Evolutionary conservation across 2,888 invertebrate species (phyloP).

Genomic region (Caenorhabditis sp.): DNA sequence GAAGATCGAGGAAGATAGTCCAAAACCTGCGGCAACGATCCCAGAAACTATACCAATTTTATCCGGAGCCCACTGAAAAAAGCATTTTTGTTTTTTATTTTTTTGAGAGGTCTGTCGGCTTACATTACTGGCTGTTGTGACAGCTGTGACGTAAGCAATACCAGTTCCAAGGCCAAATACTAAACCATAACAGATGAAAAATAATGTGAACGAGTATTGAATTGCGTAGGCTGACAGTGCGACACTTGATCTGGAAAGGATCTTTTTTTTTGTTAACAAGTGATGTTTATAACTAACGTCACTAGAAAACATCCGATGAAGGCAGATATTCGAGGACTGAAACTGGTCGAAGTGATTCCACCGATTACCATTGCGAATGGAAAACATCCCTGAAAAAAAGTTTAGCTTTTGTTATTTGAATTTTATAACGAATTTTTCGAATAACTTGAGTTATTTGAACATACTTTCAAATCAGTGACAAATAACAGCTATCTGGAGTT

Average conservation of each 20-base stretch:
- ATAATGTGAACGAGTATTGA: conserved; percentile 57
- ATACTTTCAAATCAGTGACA: too few species aligned
- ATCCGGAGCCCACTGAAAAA: conserved; percentile 68
- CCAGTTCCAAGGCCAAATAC: conserved; percentile 69
- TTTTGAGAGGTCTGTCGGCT: conserved; percentile 7
- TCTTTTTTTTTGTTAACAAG: not conserved
- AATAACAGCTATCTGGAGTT: too few species aligned
- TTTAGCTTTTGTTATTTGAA: too few species aligned
- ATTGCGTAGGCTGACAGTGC: conserved; percentile 64
- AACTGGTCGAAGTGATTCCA: conserved; percentile 52
- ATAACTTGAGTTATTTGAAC: too few species aligned
- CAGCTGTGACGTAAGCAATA: conserved; percentile 70
- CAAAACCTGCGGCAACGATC: conserved; percentile 70
- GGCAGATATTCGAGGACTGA: conserved; percentile 63
- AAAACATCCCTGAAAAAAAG: conserved; percentile 63
- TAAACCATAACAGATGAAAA: conserved; percentile 67
- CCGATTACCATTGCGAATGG: conserved; percentile 71
- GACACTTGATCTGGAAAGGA: conserved; percentile 57
- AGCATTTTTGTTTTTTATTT: not conserved
- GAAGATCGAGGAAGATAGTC: conserved; percentile 68
- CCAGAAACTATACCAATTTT: conserved; percentile 68
- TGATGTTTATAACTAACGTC: conserved; percentile 49
- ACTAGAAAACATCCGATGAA: conserved; percentile 64
- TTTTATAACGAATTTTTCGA: too few species aligned
- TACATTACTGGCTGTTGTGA: conserved; percentile 67